These are phyloP conservation scores for Pasiphila rectangulata DNA, from an alignment of 2,888 invertebrate species.

Conservation along the genomic window DNA sequence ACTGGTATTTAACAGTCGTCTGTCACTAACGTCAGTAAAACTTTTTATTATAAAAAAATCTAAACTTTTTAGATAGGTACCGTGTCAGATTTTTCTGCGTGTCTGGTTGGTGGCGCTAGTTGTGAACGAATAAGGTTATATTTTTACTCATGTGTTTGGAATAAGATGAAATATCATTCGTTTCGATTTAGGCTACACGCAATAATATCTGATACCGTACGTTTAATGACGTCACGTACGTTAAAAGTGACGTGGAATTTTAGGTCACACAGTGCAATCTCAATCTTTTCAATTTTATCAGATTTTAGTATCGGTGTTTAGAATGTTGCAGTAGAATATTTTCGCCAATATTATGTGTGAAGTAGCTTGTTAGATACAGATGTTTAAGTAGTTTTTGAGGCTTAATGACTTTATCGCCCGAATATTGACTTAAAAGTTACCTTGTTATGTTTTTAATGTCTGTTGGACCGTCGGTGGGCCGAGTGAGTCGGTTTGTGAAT, in stretches of 20 bases:
- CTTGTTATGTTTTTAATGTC: slow-evolving; percentile 62
- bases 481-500: slow-evolving; percentile 51
- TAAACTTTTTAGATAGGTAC: too few relatives aligned
- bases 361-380: slow-evolving; percentile 46
- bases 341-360: slow-evolving; percentile 40
- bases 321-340: slow-evolving; percentile 55
- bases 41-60: too few relatives aligned
- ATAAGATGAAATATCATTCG: too few relatives aligned
- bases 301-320: slow-evolving; percentile 61
- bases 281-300: slow-evolving; percentile 31
- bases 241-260: background rate
- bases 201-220: background rate
- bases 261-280: slow-evolving; percentile 32
- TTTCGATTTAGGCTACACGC: too few relatives aligned
- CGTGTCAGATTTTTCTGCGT: too few relatives aligned
- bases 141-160: too few relatives aligned
- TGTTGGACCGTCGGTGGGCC: too few relatives aligned
- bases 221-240: background rate
- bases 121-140: too few relatives aligned
- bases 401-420: slow-evolving; percentile 51
- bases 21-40: too few relatives aligned
- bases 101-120: too few relatives aligned
- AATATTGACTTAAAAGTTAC: slow-evolving; percentile 61
- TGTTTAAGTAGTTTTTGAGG: slow-evolving; percentile 59
- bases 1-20: too few relatives aligned